These are phyloP conservation scores for Decapterus maruadsi DNA, from an alignment of 2,797 vertebrate species.

Conservation along the genomic window DNA sequence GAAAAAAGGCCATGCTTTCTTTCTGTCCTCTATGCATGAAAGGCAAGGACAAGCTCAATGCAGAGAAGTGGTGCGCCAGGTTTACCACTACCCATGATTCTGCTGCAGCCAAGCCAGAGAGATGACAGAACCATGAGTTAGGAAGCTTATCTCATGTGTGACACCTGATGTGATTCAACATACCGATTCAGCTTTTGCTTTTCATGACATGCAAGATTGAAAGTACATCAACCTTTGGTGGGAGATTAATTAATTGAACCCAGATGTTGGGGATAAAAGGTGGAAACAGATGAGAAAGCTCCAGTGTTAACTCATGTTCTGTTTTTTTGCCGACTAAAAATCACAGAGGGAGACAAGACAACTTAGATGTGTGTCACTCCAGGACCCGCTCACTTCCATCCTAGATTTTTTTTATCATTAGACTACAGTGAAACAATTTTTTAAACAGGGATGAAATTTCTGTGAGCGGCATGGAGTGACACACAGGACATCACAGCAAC, in stretches of 20 bases:
- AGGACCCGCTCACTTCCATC: slow-evolving; percentile 24
- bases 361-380: slow-evolving; percentile 71
- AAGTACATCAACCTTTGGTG: neutral
- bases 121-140: slow-evolving; percentile 61
- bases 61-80: slow-evolving; percentile 40
- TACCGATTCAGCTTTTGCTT: neutral
- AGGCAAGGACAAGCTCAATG: slow-evolving; percentile 64
- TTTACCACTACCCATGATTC: slow-evolving; percentile 45
- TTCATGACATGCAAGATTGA: neutral
- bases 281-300: slow-evolving; percentile 61
- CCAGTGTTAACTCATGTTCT: slow-evolving; percentile 61
- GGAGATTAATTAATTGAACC: neutral
- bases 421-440: neutral
- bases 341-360: slow-evolving; percentile 47
- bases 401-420: neutral
- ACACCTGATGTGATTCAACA: slow-evolving; percentile 34
- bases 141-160: slow-evolving; percentile 58
- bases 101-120: slow-evolving; percentile 62
- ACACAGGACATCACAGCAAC: slow-evolving; percentile 70
- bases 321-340: slow-evolving; percentile 24
- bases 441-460: slow-evolving; percentile 1
- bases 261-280: slow-evolving; percentile 6
- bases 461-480: slow-evolving; percentile 68
- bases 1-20: slow-evolving; percentile 60
- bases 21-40: slow-evolving; percentile 65